A percentile compares a stretch with the other conserved stretches of the same genome.
Evolutionary conservation across 2,797 vertebrate species (phyloP).

Genomic region (Nannoperca australis): DNA sequence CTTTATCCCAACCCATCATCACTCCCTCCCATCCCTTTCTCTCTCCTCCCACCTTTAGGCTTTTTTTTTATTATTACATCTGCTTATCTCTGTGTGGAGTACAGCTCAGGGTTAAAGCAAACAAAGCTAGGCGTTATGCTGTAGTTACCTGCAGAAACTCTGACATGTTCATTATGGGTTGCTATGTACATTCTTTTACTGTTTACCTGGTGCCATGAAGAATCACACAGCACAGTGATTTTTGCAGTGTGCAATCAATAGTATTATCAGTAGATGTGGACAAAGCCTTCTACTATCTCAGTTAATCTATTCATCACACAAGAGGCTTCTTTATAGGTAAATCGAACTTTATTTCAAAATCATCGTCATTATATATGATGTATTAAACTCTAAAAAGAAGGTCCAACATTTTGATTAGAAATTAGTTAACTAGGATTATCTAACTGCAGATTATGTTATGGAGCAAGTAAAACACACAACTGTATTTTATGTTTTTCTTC

Average conservation of each 20-base stretch:
- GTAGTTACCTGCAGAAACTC: slow-evolving; percentile 26
- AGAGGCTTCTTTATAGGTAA: slow-evolving; percentile 50
- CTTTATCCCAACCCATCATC: slow-evolving; percentile 37
- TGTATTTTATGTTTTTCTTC: slow-evolving; percentile 4
- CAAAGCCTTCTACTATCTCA: neutral
- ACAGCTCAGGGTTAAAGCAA: slow-evolving; percentile 46
- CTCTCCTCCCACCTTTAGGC: slow-evolving; percentile 35
- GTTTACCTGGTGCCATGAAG: slow-evolving; percentile 9
- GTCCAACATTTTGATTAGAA: slow-evolving; percentile 44
- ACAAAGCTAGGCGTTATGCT: neutral
- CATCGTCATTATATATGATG: slow-evolving; percentile 53
- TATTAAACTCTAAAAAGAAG: slow-evolving; percentile 40
- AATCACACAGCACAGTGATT: neutral
- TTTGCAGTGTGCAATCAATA: neutral
- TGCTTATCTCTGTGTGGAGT: slow-evolving; percentile 42
- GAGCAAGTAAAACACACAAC: slow-evolving; percentile 31
- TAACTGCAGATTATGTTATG: slow-evolving; percentile 38
- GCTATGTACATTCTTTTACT: slow-evolving; percentile 24
- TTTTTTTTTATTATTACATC: slow-evolving; percentile 12
- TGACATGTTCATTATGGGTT: slow-evolving; percentile 29
- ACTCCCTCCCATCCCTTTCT: slow-evolving; percentile 24
- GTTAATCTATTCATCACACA: slow-evolving; percentile 39
- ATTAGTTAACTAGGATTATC: slow-evolving; percentile 29
- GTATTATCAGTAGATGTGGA: neutral
- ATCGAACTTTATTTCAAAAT: slow-evolving; percentile 81